Conservation (phyloP, 2,797 vertebrate genomes). For the Lithobates pipiens region DNA sequence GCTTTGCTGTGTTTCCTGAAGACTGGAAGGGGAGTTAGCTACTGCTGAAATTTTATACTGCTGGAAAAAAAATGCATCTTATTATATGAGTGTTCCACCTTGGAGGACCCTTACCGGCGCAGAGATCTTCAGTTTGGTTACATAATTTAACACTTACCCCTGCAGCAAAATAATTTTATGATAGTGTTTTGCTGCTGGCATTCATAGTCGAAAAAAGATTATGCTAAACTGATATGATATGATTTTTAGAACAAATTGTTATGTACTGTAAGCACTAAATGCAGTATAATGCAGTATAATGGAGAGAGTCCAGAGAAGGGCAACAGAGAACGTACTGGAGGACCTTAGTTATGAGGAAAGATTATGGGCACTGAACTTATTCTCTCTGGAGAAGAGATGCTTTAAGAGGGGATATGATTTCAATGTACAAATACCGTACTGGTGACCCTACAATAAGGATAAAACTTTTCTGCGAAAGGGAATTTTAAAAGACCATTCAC, state of each 20-base stretch:
- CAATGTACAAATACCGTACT: no score
- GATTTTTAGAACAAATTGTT: background rate
- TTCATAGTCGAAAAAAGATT: background rate
- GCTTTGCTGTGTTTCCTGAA: constrained; percentile 54
- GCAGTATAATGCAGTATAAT: no score
- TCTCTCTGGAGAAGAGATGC: no score
- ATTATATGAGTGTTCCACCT: background rate
- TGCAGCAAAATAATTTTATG: constrained; percentile 2
- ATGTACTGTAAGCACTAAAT: background rate
- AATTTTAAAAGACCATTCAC: no score
- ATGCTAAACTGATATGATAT: background rate
- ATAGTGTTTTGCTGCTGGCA: background rate
- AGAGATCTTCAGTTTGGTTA: constrained; percentile 7
- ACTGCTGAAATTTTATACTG: constrained; percentile 12
- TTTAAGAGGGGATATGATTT: no score
- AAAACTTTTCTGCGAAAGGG: no score
- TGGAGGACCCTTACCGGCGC: background rate
- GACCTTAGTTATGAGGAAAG: no score
- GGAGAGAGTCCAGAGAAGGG: no score
- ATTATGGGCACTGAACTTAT: no score
- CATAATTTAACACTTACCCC: constrained; percentile 2
- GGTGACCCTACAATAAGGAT: no score
- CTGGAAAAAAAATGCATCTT: constrained; percentile 3
- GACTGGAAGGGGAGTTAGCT: constrained; percentile 28
- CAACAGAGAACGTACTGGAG: no score